A percentile compares a stretch with the other conserved stretches of the same genome.
Evolutionary conservation across 2,888 invertebrate species (phyloP).

Genomic region (Pemphredon lugubris): DNA sequence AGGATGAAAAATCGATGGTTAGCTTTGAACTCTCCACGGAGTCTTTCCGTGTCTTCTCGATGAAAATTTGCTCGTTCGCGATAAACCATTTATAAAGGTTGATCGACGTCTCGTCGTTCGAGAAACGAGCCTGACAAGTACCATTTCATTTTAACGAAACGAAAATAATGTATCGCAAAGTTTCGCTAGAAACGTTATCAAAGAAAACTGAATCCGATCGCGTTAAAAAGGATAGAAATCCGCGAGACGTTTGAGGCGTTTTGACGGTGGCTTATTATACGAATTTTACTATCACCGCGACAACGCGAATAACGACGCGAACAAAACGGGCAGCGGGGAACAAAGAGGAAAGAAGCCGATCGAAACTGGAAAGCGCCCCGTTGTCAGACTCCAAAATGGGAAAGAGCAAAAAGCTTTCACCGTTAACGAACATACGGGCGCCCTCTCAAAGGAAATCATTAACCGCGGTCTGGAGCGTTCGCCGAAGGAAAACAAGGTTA

Average conservation of each 20-base stretch:
- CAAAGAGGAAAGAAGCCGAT: background rate
- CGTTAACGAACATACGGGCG: slow-evolving; percentile 52
- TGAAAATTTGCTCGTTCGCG: too few relatives aligned
- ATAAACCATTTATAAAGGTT: too few relatives aligned
- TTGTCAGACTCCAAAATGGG: slow-evolving; percentile 36
- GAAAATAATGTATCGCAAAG: too few relatives aligned
- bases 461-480: slow-evolving; percentile 19
- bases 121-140: too few relatives aligned
- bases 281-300: slow-evolving; percentile 7
- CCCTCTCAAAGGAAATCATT: slow-evolving; percentile 60
- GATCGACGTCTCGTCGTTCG: too few relatives aligned
- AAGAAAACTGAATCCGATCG: too few relatives aligned
- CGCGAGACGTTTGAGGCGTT: background rate
- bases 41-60: too few relatives aligned
- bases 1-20: too few relatives aligned
- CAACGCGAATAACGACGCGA: background rate
- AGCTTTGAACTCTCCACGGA: too few relatives aligned
- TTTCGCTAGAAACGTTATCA: too few relatives aligned
- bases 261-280: slow-evolving; percentile 5
- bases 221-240: background rate
- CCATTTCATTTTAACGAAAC: too few relatives aligned
- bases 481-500: slow-evolving; percentile 16
- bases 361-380: slow-evolving; percentile 9
- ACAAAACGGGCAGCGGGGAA: background rate
- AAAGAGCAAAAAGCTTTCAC: slow-evolving; percentile 44